phyloP scores from a whole-genome alignment of 2,888 invertebrate genomes.

The Anticlea derivata region DNA sequence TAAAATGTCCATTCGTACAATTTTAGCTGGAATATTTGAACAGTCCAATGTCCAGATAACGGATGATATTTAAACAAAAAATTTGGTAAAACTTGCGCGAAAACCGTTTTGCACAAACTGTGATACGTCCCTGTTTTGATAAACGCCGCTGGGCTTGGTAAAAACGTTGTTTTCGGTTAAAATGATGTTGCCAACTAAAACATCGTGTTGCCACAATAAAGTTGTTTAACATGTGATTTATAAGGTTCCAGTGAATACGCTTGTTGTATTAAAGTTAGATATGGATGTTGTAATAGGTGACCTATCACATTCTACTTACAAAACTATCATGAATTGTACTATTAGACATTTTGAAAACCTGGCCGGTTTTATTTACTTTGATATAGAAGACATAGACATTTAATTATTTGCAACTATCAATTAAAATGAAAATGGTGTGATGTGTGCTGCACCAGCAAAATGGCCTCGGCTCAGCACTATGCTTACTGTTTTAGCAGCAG shows the following conservation, averaged over 20 bases:
- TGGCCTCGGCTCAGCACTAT: no score
- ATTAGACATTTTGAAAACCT: no score
- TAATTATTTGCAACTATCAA: no score
- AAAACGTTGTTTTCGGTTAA: conserved; percentile 22
- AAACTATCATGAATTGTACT: no score
- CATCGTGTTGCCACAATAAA: conserved; percentile 21
- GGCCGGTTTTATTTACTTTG: no score
- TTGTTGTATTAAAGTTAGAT: conserved; percentile 7
- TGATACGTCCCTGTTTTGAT: conserved; percentile 33
- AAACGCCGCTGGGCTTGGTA: conserved; percentile 21
- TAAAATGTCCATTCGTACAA: conserved; percentile 11
- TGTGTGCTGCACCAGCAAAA: no score
- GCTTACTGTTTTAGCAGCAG: no score
- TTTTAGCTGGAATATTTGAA: conserved; percentile 9
- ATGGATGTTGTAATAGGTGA: no score
- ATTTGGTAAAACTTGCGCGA: conserved; percentile 27
- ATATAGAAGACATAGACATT: no score
- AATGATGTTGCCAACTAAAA: conserved; percentile 25
- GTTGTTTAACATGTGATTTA: conserved; percentile 20
- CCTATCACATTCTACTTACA: no score
- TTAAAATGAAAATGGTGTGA: no score
- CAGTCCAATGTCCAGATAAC: conserved; percentile 27
- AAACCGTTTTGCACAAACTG: conserved; percentile 26
- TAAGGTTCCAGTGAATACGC: conserved; percentile 14
- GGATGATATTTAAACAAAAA: conserved; percentile 33